Evolutionary conservation across 1,140 invertebrate genomes (phyloP).

Genomic region (Amyelois transitella): DNA sequence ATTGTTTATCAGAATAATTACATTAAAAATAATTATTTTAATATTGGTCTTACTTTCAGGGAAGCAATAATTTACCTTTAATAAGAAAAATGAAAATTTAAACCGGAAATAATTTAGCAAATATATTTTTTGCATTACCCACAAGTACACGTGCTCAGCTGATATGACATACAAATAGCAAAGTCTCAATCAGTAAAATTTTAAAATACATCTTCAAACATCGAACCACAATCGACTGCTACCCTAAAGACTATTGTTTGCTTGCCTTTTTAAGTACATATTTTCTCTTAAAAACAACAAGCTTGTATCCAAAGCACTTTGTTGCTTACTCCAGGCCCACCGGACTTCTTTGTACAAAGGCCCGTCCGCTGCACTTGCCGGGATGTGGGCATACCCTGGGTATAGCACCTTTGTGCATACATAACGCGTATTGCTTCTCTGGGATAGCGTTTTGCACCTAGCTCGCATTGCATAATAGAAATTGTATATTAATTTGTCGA

Average conservation of each 20-base stretch:
- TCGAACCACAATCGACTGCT: no score
- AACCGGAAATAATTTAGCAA: no score
- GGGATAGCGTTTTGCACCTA: neutral
- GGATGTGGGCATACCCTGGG: conserved; percentile 1
- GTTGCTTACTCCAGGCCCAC: conserved; percentile 33
- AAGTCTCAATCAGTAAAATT: no score
- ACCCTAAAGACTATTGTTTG: neutral
- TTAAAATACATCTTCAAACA: no score
- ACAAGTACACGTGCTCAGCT: no score
- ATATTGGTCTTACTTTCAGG: no score
- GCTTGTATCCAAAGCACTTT: conserved; percentile 24
- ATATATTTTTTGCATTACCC: no score
- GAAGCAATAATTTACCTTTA: no score
- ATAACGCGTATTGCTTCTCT: neutral
- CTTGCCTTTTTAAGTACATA: neutral
- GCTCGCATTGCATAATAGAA: neutral
- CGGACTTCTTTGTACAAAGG: conserved; percentile 53
- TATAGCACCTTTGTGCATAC: conserved; percentile 25
- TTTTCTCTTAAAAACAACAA: conserved; percentile 10
- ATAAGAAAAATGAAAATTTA: no score
- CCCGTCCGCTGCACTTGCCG: conserved; percentile 27
- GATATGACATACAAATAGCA: no score
- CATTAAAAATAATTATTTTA: no score
- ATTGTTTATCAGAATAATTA: no score
- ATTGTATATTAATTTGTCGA: neutral